Evolutionary conservation across 2,797 vertebrate genomes (phyloP).

Genomic region (Lepus townsendii): DNA sequence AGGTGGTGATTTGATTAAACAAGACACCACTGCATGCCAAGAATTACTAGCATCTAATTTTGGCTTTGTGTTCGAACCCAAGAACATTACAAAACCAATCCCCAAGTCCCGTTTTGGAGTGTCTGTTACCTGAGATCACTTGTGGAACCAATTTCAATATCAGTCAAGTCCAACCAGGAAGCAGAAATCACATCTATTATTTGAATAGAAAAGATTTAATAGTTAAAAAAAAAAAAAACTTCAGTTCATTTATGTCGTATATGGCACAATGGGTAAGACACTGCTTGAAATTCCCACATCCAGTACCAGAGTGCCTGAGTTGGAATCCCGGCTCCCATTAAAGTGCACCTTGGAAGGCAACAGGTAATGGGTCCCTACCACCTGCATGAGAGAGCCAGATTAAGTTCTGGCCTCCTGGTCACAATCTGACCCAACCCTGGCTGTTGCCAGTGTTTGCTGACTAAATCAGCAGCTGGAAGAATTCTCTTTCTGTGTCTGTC

Average conservation of each 20-base stretch:
- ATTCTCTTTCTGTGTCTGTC: no score
- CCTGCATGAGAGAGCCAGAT: no score
- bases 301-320: no score
- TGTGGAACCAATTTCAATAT: constrained; percentile 2
- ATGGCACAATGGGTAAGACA: no score
- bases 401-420: no score
- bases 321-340: no score
- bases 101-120: not conserved
- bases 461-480: no score
- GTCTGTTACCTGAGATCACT: not conserved
- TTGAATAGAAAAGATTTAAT: not conserved
- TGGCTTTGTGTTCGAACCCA: not conserved
- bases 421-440: no score
- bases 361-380: no score
- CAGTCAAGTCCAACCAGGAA: not conserved
- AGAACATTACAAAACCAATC: constrained; percentile 33
- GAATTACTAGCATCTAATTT: not conserved
- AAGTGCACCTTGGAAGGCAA: no score
- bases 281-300: no score
- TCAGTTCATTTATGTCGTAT: not conserved
- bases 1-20: not conserved
- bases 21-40: not conserved
- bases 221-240: not conserved
- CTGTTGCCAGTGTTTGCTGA: no score
- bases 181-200: not conserved